Evolutionary conservation across 2,113 vertebrate species (phyloP), one percentile per base, ranked within the genome.

Genomic region (Camelus dromedarius): DNA sequence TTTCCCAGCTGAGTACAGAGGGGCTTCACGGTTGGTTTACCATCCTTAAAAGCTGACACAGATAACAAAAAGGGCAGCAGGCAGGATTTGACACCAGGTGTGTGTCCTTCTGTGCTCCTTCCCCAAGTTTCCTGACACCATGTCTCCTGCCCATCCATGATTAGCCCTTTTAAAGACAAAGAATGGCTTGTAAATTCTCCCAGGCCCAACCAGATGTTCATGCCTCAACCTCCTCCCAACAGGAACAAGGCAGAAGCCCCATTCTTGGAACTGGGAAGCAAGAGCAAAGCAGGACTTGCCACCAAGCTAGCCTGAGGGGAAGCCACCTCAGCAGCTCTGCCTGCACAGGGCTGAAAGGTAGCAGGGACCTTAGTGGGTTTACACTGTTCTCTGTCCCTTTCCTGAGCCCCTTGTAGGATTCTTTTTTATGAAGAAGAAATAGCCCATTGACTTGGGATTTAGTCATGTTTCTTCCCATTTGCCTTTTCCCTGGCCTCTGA

Each of bases 391-490:
- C 79, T 80, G 96, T 66, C 84, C 50, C 42, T 91, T 14, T 83
- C 77, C 80, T 94, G 91, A 87, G 67, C 20, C 91, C 98, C 94
- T 93, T 60, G 42, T 89, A 92, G 92, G 95, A 91, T 93, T 87
- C 72, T 90, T 96, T 98, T 97, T 81, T 96, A 76, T 56, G 67
- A 95, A 96, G 95, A 94, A 96, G 97, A 97, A 97, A 94, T 60
- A 38, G 32, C 32, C 30, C 77, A 30, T 30, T 75, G 96, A 67
- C 72, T 90, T 96, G 89, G 95, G 97, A 97, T 91, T 81, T 85
- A 96, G 84, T 95, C 82, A 60, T 94, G 70, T 70, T 90, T 95
- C 73, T 38, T 72, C 93, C 85, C 98, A 67, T 97, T 97, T 98
- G 93, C 72, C 91, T 95, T 82, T 85, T 75, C 86, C 64, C 85